Conservation (phyloP, 2,888 invertebrate species). For the Plagodis pulveraria region DNA sequence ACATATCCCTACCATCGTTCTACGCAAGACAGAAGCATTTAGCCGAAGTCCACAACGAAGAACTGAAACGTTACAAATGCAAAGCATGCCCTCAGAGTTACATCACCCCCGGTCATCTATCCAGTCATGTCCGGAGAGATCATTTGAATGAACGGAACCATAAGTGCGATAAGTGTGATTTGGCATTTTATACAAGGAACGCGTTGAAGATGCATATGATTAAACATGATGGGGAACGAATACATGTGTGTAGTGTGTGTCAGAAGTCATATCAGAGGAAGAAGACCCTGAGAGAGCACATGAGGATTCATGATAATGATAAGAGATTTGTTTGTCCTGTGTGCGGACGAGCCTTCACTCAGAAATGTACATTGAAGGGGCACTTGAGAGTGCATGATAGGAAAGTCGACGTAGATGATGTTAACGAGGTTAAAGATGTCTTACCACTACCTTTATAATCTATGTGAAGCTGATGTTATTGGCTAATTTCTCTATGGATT, state of each 20-base stretch:
- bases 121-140: slow-evolving; percentile 73
- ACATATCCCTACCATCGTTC: slow-evolving; percentile 70
- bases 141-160: slow-evolving; percentile 78
- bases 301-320: slow-evolving; percentile 77
- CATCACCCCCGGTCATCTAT: slow-evolving; percentile 75
- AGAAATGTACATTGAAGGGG: slow-evolving; percentile 77
- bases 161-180: slow-evolving; percentile 79
- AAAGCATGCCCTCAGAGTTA: slow-evolving; percentile 77
- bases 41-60: slow-evolving; percentile 76
- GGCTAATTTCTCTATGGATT: no score
- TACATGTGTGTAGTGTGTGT: slow-evolving; percentile 80
- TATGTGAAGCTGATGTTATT: slow-evolving; percentile 26
- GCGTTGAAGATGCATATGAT: slow-evolving; percentile 85
- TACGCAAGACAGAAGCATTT: slow-evolving; percentile 76
- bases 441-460: slow-evolving; percentile 54
- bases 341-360: slow-evolving; percentile 76
- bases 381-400: slow-evolving; percentile 75
- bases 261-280: slow-evolving; percentile 78
- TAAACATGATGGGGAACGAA: slow-evolving; percentile 81
- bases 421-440: slow-evolving; percentile 37
- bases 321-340: slow-evolving; percentile 75
- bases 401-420: slow-evolving; percentile 61
- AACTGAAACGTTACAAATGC: slow-evolving; percentile 76
- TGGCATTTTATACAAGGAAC: slow-evolving; percentile 82
- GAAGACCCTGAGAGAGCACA: slow-evolving; percentile 73